Base-by-base conservation (phyloP, 2,113 vertebrate genomes). In the Eulemur rufifrons region DNA sequence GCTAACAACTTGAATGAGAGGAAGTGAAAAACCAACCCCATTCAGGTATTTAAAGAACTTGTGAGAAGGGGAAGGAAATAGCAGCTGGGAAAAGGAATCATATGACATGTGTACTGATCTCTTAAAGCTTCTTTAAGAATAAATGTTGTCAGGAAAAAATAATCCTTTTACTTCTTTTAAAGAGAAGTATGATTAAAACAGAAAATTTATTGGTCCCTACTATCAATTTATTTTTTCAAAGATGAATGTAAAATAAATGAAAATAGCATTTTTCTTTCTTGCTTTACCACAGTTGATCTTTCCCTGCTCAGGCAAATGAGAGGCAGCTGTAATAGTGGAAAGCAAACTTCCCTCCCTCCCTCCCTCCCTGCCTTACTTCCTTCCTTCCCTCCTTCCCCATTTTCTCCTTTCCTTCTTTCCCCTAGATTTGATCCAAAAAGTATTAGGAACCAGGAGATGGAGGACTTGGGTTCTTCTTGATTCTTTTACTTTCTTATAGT, bases 21-120 rank as follows among this genome's bases (percentile, higher is more conserved):
- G 80, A 94, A 96, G 34, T 89, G 37, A 89, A 59, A 89, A 89
- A 74, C 3, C 21, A 45, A 10, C 2, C 21, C 17, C 29, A 91
- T 66, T 4, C 59, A 78, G 52, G 47, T 90, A 52, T 80, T 86
- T 29, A 87, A 80, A 94, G 68, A 56, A 68, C 47, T 76, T n/a
- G 6, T 8, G 10, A 95, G 45, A 94, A 89, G 77, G 32, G 71
- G 64, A 95, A 95, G 92, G 37, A 96, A 68, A 56, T 4, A 25
- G 21, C 32, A 64, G 37, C 32, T 69, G 42, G 88, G 29, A 34
- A 18, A 63, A 85, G 66, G 9, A n/a, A 10, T 39, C 66, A 47
- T 7, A 17, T 73, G 91, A 18, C 11, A 17, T 1, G 27, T 8
- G 15, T 47, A 3, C 27, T 45, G 34, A 25, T 74, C 21, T 63